Conservation (phyloP, 2,113 vertebrate species). For the Dipodomys ordii region DNA sequence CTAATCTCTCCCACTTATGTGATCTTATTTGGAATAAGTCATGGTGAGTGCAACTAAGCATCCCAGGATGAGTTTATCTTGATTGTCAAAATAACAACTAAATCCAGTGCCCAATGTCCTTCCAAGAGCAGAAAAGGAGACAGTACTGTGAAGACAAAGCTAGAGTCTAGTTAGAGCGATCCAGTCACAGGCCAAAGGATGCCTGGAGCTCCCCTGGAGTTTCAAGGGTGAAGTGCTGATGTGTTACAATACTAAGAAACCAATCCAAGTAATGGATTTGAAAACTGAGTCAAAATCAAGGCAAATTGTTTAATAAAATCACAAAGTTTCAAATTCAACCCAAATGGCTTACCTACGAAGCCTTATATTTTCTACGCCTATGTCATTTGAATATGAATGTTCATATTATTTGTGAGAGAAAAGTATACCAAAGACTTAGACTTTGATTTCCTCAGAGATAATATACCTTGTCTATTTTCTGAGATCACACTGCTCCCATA, state of each 20-base stretch:
- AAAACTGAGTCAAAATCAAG: slow-evolving; percentile 35
- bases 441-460: slow-evolving; percentile 45
- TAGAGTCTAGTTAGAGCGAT: not conserved
- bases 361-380: not conserved
- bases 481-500: slow-evolving; percentile 1
- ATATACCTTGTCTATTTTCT: slow-evolving; percentile 43
- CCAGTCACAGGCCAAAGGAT: not conserved
- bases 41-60: not conserved
- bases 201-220: not conserved
- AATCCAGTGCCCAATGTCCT: not conserved
- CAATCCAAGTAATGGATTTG: not conserved
- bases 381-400: not conserved
- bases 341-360: not conserved
- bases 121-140: not conserved
- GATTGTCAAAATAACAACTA: not conserved
- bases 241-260: slow-evolving; percentile 12
- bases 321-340: slow-evolving; percentile 12
- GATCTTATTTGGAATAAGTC: not conserved
- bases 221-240: not conserved
- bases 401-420: not conserved
- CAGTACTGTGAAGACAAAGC: not conserved
- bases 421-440: not conserved
- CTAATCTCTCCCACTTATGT: not conserved
- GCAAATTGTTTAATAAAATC: slow-evolving; percentile 13
- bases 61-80: not conserved